A percentile compares a stretch with the other conserved stretches of the same genome.
phyloP scores from a whole-genome alignment of 2,888 invertebrate genomes.

The Hemistola chrysoprasaria region DNA sequence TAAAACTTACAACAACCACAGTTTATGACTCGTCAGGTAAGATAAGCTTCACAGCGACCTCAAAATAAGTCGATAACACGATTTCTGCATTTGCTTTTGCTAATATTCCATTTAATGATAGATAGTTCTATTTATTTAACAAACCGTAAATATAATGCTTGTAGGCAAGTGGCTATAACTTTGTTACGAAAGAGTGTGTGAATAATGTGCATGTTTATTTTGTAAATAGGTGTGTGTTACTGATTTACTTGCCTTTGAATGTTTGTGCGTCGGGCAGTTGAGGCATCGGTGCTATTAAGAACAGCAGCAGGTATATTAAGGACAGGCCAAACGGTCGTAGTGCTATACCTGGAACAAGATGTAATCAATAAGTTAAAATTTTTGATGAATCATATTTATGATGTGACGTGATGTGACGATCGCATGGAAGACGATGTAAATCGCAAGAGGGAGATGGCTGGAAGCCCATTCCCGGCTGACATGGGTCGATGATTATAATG shows the following conservation, averaged over 20 bases:
- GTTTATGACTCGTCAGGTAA: constrained; percentile 10
- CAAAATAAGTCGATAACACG: constrained; percentile 16
- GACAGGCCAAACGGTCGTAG: constrained; percentile 92
- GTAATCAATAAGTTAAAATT: not conserved
- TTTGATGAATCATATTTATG: no score
- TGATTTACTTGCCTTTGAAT: constrained; percentile 79
- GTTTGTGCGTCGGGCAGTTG: constrained; percentile 87
- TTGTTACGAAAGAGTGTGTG: not conserved
- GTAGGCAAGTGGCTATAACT: no score
- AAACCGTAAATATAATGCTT: no score
- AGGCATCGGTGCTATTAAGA: constrained; percentile 89
- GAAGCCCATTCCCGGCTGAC: no score
- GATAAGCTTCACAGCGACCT: constrained; percentile 24
- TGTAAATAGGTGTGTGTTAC: not conserved
- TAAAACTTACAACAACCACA: not conserved
- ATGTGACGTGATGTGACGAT: no score
- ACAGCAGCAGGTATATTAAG: constrained; percentile 88
- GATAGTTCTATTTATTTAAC: constrained; percentile 8
- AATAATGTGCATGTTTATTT: not conserved
- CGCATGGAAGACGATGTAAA: no score
- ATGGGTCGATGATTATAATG: no score
- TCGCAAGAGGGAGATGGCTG: no score
- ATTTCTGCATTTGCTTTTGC: constrained; percentile 8
- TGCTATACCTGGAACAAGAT: constrained; percentile 86
- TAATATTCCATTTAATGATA: constrained; percentile 3